Base-by-base conservation (phyloP, 2,113 vertebrate genomes). In the Grammomys dolichurus region DNA sequence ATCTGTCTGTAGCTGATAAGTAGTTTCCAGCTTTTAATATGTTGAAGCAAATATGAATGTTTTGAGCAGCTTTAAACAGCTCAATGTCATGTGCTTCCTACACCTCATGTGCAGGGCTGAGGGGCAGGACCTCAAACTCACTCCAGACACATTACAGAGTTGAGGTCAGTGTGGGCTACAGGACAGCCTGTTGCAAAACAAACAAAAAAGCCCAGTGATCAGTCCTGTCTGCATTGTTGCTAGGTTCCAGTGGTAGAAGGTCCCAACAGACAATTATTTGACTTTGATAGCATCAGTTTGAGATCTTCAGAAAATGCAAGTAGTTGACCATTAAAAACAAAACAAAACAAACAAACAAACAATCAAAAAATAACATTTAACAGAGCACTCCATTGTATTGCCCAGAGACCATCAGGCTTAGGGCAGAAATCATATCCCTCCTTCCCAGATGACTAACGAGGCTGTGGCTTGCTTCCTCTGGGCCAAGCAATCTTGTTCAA, bases 21-120 rank as follows among this genome's bases (percentile, higher is more conserved):
- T 75, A 70, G 65, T 58, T 97, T 94, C 24, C 24, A 87, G n/a
- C 13, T 67, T 93, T 89, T 95, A 80, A 86, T 54, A 89, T 95
- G 93, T 96, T 78, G 28, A 85, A 96, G 46, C 60, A 92, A 91
- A 93, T 56, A 3, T 28, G 17, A 28, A n/a, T 43, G 78, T 93
- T 91, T 82, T 90, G 63, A 93, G 89, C 60, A 96, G 58, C 6
- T 73, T 93, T 91, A 80, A 60, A 82, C 85, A 95, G 19, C 78
- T 69, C 60, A 43, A 22, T 89, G 16, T 36, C 81, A 31, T 31
- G n/a, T 31, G n/a, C 26, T 63, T 84, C n/a, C 94, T 54, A 13
- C 93, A 96, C 56, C 26, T 28, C 87, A 20, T 40, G 6, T 36
- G 17, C 63, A 69, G 84, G 60, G 17, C 63, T 20, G 7, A 24